A percentile compares a stretch with the other conserved stretches of the same genome.
These are phyloP conservation scores for Oligia fasciuncula DNA, from an alignment of 2,888 invertebrate species.

Conservation along the genomic window DNA sequence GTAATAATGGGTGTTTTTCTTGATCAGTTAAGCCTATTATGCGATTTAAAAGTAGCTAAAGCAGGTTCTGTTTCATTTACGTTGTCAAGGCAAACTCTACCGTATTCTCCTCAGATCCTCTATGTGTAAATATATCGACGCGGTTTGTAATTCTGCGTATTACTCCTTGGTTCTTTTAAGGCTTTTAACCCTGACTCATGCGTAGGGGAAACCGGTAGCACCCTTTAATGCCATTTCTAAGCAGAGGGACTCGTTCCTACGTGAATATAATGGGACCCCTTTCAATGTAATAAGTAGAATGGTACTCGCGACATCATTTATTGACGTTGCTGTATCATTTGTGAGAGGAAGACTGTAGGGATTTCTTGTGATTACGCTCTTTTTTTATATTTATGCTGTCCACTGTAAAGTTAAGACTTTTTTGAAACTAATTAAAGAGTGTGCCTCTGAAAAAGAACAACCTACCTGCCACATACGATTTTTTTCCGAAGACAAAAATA, in stretches of 20 bases:
- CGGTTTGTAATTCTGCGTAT: constrained; percentile 33
- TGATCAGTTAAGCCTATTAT: constrained; percentile 43
- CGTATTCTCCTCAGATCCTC: background rate
- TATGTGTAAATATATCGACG: background rate
- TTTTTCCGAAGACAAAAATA: background rate
- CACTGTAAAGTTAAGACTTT: background rate
- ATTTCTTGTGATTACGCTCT: background rate
- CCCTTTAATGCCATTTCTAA: constrained; percentile 59
- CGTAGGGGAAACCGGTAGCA: constrained; percentile 62
- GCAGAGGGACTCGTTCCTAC: constrained; percentile 46
- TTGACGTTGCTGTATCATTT: constrained; percentile 25
- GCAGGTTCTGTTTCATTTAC: background rate
- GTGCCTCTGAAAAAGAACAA: background rate
- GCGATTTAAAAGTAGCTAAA: constrained; percentile 14
- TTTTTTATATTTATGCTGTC: background rate
- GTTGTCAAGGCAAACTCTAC: background rate
- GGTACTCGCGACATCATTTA: constrained; percentile 30
- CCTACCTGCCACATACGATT: background rate
- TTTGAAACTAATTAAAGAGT: background rate
- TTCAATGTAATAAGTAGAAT: constrained; percentile 53
- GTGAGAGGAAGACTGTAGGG: background rate
- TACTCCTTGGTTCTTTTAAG: constrained; percentile 49
- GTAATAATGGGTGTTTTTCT: constrained; percentile 40
- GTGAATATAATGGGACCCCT: constrained; percentile 45
- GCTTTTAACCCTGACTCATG: constrained; percentile 70